Evolutionary conservation across 2,888 invertebrate genomes (phyloP), one percentile per base, ranked within the genome.

Genomic region (Drosophila picticornis): DNA sequence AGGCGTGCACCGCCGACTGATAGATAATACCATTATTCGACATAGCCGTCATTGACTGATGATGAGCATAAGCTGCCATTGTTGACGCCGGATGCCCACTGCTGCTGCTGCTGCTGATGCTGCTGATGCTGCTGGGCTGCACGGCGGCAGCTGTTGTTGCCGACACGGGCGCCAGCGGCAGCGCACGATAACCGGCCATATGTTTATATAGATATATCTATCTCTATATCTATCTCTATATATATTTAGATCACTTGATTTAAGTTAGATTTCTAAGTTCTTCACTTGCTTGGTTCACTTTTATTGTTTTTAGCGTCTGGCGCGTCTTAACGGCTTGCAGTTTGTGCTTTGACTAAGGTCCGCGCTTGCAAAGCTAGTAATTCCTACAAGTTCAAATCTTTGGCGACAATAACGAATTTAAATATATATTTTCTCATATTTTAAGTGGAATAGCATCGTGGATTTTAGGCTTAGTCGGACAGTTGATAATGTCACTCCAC

Each of bases 11-110:
- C 80, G 93, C 93, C 83, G 93, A 91, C 81, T 93, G 93, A 92
- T 93, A 93, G 75, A 93, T 91, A 84, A 93, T 91, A 83, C 93
- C 92, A 80, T 93, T 93, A 88, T 93, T 93, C 31, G 93, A 91
- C 91, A 92, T 88, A 2, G 92, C 91, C 69, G 92, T 92, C 92
- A 92, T 91, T 79, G 92, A 92, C 34, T 92, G 92, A 71, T 93
- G 91, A 70, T 75, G 75, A 1, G 85, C 83, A 73, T 86, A 86
- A 46, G 84, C 92, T 51, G 86, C 92, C 93, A 93, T 93, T 22
- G 93, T 91, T 53, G 92, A 84, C 13, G 90, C 84, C 77, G 67
- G 63, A 62, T 56, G 55, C 32, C 57, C n/a, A 60, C 57, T 57
- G 70, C 61, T n/a, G 91, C 78, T 73, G 91, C 71, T 76, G 69